phyloP scores from a whole-genome alignment of 1,140 invertebrate species.

The Phortica variegata region DNA sequence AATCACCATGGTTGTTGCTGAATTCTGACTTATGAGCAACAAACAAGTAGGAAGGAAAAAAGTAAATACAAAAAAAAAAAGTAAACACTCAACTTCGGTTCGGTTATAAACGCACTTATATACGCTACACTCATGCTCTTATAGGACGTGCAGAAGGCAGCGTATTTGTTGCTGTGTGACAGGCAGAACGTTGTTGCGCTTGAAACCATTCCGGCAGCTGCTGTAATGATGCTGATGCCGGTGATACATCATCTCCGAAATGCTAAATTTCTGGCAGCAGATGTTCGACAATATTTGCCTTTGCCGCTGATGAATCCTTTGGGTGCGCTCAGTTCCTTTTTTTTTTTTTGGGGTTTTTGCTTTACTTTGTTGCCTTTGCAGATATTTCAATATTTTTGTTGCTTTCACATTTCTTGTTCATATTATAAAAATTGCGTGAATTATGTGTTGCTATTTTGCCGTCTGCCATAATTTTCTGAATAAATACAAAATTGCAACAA shows the following conservation, averaged over 20 bases:
- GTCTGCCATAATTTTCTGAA: slow-evolving; percentile 32
- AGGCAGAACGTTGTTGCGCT: too few species aligned
- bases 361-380: too few species aligned
- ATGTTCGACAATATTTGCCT: slow-evolving; percentile 40
- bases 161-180: too few species aligned
- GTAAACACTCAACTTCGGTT: too few species aligned
- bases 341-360: too few species aligned
- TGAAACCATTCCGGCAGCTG: slow-evolving; percentile 42
- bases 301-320: slow-evolving; percentile 53
- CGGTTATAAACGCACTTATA: too few species aligned
- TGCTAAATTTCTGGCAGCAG: slow-evolving; percentile 48
- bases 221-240: slow-evolving; percentile 52
- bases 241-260: slow-evolving; percentile 53
- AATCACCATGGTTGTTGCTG: too few species aligned
- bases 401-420: slow-evolving; percentile 8
- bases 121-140: too few species aligned
- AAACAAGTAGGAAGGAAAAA: too few species aligned
- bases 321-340: slow-evolving; percentile 25
- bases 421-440: slow-evolving; percentile 7
- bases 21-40: too few species aligned
- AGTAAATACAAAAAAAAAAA: too few species aligned
- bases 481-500: slow-evolving; percentile 32
- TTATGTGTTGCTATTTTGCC: neutral
- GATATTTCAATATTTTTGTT: slow-evolving; percentile 55
- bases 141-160: too few species aligned